Evolutionary conservation across 2,113 vertebrate species (phyloP).

Genomic region (Cephalophus harveyi): DNA sequence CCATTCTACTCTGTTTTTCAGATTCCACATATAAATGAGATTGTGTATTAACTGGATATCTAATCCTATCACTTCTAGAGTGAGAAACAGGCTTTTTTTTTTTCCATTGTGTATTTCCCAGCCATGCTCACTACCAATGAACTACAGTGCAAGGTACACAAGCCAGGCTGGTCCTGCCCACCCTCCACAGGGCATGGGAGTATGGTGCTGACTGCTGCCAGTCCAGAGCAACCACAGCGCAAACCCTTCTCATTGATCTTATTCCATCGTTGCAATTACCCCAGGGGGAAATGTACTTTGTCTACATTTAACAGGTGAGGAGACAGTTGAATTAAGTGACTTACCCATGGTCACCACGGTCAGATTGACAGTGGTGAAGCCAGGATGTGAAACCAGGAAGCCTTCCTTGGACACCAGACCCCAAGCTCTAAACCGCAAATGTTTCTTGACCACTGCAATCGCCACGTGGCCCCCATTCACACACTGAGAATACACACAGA

Average conservation of each 20-base stretch:
- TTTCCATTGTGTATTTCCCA: not conserved
- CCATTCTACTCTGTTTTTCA: not conserved
- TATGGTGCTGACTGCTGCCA: too few species aligned
- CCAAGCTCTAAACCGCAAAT: not conserved
- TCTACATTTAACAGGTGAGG: not conserved
- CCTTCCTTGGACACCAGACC: not conserved
- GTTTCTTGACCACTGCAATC: not conserved
- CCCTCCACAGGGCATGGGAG: not conserved
- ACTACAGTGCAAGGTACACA: fast-evolving
- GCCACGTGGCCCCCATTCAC: fast-evolving
- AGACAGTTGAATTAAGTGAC: not conserved
- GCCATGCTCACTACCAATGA: not conserved
- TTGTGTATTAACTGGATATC: not conserved
- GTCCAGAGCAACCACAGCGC: fast-evolving
- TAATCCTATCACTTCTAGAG: not conserved
- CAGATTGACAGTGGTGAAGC: not conserved
- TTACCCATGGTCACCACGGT: not conserved
- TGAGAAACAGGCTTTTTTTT: not conserved
- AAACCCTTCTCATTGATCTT: not conserved
- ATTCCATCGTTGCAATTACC: not conserved
- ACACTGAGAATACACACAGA: not conserved
- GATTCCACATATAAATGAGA: not conserved
- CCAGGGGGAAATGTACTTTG: not conserved
- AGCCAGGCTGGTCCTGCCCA: not conserved
- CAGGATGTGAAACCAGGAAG: not conserved